Base-by-base conservation (phyloP, 2,113 vertebrate species). In the Pachypanchax playfairii region DNA sequence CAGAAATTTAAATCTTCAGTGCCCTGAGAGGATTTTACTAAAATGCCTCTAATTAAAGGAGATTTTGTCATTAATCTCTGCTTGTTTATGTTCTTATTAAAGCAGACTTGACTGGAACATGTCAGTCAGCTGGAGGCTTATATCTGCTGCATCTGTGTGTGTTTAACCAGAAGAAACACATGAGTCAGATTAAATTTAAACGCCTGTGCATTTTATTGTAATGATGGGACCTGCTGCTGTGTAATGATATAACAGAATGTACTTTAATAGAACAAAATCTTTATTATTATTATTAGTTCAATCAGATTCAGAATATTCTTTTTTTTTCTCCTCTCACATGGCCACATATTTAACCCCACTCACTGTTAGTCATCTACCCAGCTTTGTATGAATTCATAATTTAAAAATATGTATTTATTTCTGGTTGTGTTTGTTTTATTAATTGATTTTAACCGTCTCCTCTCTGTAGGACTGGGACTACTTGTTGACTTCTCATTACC, bases 391-490 rank as follows among this genome's bases (percentile, higher is more conserved):
- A 20, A 42, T 6, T 12, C 5, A 18, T 41, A n/a, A 2, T n/a
- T n/a, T n/a, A n/a, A n/a, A n/a, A n/a, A n/a, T 18, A 18, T 41
- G 18, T 50, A 2, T 50, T 11, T 50, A 31, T 29, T 26, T 61
- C 44, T 49, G 22, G 14, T 36, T 44, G 22, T 21, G 12, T 20
- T 41, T 41, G 6, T 25, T 14, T 60, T 10, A n/a, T 21, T 47
- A 31, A 35, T 36, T 6, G 0, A 0, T 1, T 43, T 43, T 43
- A 7, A 25, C n/a, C 65, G 4, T 67, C 10, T 5, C 35, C 7
- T 31, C 43, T 49, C 39, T 75, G 25, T 38, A 99, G 96, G 96
- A 99, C 85, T 98, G 96, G 96, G 94, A 96, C 2, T 98, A 98
- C 78, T 87, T 98, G 56, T 36, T 95, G 59, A 88, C 88, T 47